These are phyloP conservation scores for Nomada ferruginata DNA, from an alignment of 2,888 invertebrate genomes.

Conservation along the genomic window DNA sequence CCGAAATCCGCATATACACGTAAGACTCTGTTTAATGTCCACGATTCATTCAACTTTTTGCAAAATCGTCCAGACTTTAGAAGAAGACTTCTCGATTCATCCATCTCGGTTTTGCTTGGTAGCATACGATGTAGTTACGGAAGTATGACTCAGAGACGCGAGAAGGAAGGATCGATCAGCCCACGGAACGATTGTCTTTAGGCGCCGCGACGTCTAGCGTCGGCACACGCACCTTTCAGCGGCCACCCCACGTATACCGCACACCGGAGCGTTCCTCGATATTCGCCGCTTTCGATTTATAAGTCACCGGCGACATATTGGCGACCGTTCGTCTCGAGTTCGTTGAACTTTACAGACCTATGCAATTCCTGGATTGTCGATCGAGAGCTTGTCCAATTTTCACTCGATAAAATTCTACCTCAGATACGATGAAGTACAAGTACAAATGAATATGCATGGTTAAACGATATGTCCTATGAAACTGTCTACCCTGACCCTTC, in stretches of 20 bases:
- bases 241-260: conserved; percentile 41
- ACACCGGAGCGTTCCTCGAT: conserved; percentile 52
- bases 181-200: conserved; percentile 80
- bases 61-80: conserved; percentile 7
- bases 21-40: background rate
- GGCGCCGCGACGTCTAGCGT: conserved; percentile 83
- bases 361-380: conserved; percentile 14
- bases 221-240: conserved; percentile 72
- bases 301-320: conserved; percentile 72
- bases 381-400: background rate
- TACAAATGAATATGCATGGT: background rate
- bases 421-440: background rate
- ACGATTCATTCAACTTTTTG: conserved; percentile 21
- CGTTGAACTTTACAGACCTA: conserved; percentile 57
- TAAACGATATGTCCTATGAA: background rate
- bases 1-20: conserved; percentile 27
- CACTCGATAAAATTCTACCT: background rate
- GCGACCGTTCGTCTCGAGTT: conserved; percentile 54
- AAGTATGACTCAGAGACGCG: conserved; percentile 80
- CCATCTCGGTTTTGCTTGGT: background rate
- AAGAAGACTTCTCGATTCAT: conserved; percentile 16
- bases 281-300: conserved; percentile 68
- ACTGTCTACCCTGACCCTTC: background rate
- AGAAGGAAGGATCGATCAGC: conserved; percentile 82
- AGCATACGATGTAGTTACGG: conserved; percentile 60